These are phyloP conservation scores for Clarias pachynema DNA, from an alignment of 2,797 vertebrate species.

Conservation along the genomic window DNA sequence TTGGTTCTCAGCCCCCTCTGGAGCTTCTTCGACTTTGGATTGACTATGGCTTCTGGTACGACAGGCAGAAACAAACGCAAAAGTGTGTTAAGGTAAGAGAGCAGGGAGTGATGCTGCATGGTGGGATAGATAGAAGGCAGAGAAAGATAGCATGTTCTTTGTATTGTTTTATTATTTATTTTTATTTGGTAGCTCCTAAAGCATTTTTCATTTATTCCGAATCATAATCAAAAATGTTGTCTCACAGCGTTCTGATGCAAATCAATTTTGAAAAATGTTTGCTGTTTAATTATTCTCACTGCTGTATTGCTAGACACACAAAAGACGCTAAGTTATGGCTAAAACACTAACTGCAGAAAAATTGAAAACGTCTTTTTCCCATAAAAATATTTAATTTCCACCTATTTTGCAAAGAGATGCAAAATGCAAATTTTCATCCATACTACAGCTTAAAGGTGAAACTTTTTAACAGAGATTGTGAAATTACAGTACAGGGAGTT, in stretches of 20 bases:
- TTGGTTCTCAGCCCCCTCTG: conserved; percentile 88
- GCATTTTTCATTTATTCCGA: background rate
- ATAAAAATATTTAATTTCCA: background rate
- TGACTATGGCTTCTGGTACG: conserved; percentile 91
- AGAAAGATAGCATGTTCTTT: background rate
- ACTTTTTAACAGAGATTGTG: background rate
- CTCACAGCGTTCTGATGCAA: background rate
- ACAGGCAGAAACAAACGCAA: conserved; percentile 79
- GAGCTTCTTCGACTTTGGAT: conserved; percentile 89
- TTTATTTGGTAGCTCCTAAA: background rate
- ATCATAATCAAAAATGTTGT: background rate
- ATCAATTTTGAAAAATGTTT: background rate
- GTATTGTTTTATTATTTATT: too few relatives aligned
- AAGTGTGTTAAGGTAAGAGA: conserved; percentile 84
- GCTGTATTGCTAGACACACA: background rate
- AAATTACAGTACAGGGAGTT: background rate
- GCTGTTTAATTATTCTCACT: background rate
- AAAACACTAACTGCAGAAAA: background rate
- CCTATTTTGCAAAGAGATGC: background rate
- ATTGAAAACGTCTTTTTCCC: background rate
- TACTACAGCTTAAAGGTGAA: background rate
- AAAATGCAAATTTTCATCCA: background rate
- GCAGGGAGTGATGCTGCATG: background rate
- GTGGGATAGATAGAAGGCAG: too few relatives aligned
- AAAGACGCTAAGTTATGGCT: background rate